phyloP scores from a whole-genome alignment of 2,888 invertebrate genomes.

The Ptychoptera contaminata region DNA sequence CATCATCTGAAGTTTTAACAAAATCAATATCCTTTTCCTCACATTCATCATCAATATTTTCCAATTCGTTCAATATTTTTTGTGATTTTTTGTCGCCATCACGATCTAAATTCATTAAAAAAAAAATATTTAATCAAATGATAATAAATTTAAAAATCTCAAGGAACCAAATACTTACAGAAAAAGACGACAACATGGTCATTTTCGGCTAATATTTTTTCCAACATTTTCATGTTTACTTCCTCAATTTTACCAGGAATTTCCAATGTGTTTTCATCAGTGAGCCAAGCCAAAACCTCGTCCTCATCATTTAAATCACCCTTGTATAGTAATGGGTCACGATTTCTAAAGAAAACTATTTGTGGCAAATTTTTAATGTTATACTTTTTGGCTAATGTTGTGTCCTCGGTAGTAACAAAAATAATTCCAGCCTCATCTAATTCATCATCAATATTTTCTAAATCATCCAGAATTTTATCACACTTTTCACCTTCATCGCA shows the following conservation, averaged over 20 bases:
- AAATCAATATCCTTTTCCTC: conserved; percentile 85
- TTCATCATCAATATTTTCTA: conserved; percentile 88
- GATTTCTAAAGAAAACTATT: conserved; percentile 80
- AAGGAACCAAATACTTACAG: conserved; percentile 45
- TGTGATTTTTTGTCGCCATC: conserved; percentile 81
- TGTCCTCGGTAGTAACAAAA: conserved; percentile 84
- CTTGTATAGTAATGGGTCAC: conserved; percentile 69
- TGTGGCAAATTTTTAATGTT: conserved; percentile 74
- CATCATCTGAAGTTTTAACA: conserved; percentile 79
- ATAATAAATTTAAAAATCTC: conserved; percentile 3
- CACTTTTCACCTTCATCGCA: conserved; percentile 80
- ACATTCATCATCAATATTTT: conserved; percentile 86
- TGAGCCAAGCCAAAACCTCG: conserved; percentile 79
- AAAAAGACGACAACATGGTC: conserved; percentile 85
- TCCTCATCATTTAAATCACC: conserved; percentile 84
- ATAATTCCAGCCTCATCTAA: conserved; percentile 84
- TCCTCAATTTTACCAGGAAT: conserved; percentile 88
- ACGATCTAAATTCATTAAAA: conserved; percentile 42
- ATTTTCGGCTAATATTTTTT: conserved; percentile 74
- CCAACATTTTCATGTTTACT: conserved; percentile 78
- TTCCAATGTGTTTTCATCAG: conserved; percentile 77
- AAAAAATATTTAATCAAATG: conserved; percentile 1
- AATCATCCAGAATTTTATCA: conserved; percentile 65
- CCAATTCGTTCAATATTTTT: conserved; percentile 73
- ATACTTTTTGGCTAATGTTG: conserved; percentile 61